Evolutionary conservation across 2,113 vertebrate species (phyloP).

Genomic region (Numida meleagris): DNA sequence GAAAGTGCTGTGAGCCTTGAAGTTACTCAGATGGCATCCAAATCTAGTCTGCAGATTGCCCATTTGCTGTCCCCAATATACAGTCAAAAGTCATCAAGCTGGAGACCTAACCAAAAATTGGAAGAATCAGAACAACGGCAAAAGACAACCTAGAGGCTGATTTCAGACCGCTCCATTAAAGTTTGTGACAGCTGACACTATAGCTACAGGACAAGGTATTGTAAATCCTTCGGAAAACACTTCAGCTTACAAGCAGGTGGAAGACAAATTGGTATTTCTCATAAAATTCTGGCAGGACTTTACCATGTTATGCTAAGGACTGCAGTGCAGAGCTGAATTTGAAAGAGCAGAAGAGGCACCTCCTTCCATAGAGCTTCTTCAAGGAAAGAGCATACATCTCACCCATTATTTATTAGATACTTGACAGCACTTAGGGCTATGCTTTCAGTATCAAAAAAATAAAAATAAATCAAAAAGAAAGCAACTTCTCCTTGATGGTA

Average conservation of each 20-base stretch:
- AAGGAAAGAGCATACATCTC: slow-evolving; percentile 1
- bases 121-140: neutral
- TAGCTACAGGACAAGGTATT: neutral
- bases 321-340: neutral
- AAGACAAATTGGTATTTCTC: neutral
- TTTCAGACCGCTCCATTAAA: neutral
- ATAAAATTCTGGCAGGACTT: neutral
- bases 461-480: neutral
- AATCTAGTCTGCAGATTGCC: neutral
- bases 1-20: neutral
- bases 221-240: neutral
- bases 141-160: neutral
- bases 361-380: neutral
- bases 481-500: slow-evolving; percentile 9
- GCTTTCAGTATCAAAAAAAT: slow-evolving; percentile 15
- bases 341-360: neutral
- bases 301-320: neutral
- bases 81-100: neutral
- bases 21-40: neutral
- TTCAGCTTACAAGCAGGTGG: neutral
- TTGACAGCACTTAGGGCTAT: slow-evolving; percentile 42
- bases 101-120: neutral
- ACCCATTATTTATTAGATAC: slow-evolving; percentile 65
- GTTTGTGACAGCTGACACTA: neutral
- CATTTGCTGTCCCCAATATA: neutral